Evolutionary conservation across 2,797 vertebrate species (phyloP).

Genomic region (Pogonophryne albipinna): DNA sequence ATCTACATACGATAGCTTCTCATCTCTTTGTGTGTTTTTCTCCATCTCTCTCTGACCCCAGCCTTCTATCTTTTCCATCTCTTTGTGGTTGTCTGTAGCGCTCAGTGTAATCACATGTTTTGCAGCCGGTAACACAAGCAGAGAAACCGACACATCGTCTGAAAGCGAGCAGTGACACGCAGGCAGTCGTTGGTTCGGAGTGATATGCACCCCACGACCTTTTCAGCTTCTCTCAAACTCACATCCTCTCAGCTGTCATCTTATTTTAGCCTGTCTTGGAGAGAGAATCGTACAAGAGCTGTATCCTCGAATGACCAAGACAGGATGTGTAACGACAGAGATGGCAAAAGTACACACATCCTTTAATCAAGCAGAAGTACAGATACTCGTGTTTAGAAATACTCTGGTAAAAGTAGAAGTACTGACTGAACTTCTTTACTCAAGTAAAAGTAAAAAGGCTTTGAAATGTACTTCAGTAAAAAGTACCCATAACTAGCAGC

Average conservation of each 20-base stretch:
- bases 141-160: constrained; percentile 38
- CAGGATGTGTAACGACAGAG: not conserved
- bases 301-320: not conserved
- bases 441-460: no score
- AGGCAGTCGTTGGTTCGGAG: constrained; percentile 33
- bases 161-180: constrained; percentile 52
- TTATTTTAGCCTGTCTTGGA: constrained; percentile 10
- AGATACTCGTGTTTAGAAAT: no score
- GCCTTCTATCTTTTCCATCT: constrained; percentile 20
- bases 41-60: constrained; percentile 1
- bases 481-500: no score
- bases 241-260: constrained; percentile 22
- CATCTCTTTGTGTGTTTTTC: not conserved
- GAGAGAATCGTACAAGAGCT: not conserved
- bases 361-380: no score
- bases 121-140: constrained; percentile 47
- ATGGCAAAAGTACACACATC: no score
- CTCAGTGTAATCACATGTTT: constrained; percentile 60
- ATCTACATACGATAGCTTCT: not conserved
- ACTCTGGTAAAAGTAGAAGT: no score
- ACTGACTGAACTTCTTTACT: no score
- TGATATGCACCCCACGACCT: constrained; percentile 44
- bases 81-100: constrained; percentile 47
- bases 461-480: no score
- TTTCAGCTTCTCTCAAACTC: constrained; percentile 36